phyloP scores from a whole-genome alignment of 2,113 vertebrate species.

The Odontesthes bonariensis region DNA sequence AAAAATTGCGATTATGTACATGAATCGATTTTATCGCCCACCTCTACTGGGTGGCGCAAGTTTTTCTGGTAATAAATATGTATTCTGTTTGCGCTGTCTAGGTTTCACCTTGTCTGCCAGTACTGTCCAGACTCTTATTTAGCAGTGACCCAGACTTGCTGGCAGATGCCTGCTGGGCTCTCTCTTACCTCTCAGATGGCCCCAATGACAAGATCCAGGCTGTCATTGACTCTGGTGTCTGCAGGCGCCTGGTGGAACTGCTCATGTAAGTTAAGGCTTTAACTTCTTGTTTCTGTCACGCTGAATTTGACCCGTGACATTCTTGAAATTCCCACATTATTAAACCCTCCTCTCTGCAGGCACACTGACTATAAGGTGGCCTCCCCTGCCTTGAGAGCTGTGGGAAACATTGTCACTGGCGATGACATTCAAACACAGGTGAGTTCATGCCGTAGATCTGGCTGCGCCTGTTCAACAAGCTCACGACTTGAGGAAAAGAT shows the following conservation, averaged over 20 bases:
- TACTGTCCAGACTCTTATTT: constrained; percentile 94
- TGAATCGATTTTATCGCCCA: too few relatives aligned
- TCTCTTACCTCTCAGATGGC: constrained; percentile 97
- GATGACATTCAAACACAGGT: constrained; percentile 99
- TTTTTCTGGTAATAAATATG: not conserved
- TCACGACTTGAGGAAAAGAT: too few relatives aligned
- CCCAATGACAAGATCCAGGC: constrained; percentile 99
- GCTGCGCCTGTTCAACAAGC: not conserved
- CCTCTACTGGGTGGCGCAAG: too few relatives aligned
- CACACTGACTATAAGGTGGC: constrained; percentile 98
- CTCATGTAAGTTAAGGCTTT: constrained; percentile 88
- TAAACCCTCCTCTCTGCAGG: constrained; percentile 78
- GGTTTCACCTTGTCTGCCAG: constrained; percentile 97
- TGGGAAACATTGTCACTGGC: constrained; percentile 98
- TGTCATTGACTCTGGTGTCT: constrained; percentile 97
- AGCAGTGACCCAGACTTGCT: constrained; percentile 97
- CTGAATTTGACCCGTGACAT: not conserved
- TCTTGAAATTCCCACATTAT: not conserved
- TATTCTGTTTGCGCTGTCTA: constrained; percentile 60
- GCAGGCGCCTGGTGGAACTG: constrained; percentile 94
- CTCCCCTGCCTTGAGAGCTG: constrained; percentile 95
- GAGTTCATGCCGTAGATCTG: constrained; percentile 29
- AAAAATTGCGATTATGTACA: too few relatives aligned
- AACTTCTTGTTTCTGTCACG: not conserved
- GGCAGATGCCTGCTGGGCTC: constrained; percentile 98